Evolutionary conservation across 2,113 vertebrate genomes (phyloP).

Genomic region (Eptatretus burgeri): DNA sequence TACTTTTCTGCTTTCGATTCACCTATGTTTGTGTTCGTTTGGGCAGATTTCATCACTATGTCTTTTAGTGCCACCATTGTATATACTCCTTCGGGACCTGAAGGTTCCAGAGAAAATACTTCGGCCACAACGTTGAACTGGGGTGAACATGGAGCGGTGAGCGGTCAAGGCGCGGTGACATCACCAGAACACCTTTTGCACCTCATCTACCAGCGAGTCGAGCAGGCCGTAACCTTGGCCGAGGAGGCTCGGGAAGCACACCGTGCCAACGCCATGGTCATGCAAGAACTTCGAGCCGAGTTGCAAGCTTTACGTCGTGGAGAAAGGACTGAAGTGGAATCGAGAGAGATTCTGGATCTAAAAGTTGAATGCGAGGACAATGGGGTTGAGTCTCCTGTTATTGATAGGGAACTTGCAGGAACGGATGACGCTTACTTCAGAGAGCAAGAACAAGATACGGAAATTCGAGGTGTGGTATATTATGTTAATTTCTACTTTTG

Average conservation of each 20-base stretch:
- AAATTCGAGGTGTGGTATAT: too few species aligned
- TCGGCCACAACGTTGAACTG: neutral
- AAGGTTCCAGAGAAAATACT: neutral
- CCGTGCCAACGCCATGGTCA: conserved; percentile 4
- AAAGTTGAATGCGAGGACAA: too few species aligned
- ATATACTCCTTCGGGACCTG: neutral
- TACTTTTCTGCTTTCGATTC: too few species aligned
- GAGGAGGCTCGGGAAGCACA: neutral
- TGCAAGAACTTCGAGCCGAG: neutral
- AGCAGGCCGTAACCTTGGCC: neutral
- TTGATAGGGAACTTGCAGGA: too few species aligned
- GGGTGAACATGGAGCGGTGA: conserved; percentile 3
- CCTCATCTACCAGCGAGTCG: conserved; percentile 6
- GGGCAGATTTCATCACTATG: neutral
- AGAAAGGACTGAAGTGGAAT: too few species aligned
- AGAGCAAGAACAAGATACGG: too few species aligned
- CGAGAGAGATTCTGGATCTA: too few species aligned
- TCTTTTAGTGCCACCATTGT: conserved; percentile 6
- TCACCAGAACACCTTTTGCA: conserved; percentile 3
- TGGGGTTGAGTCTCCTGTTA: too few species aligned
- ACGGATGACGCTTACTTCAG: too few species aligned
- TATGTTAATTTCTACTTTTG: too few species aligned
- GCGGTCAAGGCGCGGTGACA: neutral
- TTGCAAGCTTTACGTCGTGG: neutral
- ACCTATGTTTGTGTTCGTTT: too few species aligned